Evolutionary conservation across 2,113 vertebrate species (phyloP).

Genomic region (Poecilia latipinna): DNA sequence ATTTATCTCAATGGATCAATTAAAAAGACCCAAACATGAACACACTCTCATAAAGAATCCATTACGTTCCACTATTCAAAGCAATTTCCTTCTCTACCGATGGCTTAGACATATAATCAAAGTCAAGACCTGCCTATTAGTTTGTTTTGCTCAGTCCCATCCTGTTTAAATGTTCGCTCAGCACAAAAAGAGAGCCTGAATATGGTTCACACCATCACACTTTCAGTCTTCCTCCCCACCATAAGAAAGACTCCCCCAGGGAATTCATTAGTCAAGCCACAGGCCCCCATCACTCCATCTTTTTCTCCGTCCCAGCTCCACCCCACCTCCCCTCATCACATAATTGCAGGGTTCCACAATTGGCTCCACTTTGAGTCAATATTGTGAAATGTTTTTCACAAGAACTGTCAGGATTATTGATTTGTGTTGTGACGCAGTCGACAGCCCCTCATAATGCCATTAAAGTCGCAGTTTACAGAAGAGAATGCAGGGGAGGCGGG

Average conservation of each 20-base stretch:
- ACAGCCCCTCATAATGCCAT: conserved; percentile 9
- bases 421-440: conserved; percentile 23
- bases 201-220: conserved; percentile 59
- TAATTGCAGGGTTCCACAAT: conserved; percentile 69
- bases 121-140: conserved; percentile 54
- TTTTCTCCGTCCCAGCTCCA: not conserved
- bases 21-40: not conserved
- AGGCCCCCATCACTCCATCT: not conserved
- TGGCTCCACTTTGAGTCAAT: conserved; percentile 65
- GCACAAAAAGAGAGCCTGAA: conserved; percentile 54
- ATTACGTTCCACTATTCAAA: conserved; percentile 38
- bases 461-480: conserved; percentile 16
- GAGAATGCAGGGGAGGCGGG: not conserved
- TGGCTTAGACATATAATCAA: conserved; percentile 44
- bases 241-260: conserved; percentile 57
- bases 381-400: conserved; percentile 45
- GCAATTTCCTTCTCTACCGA: conserved; percentile 44
- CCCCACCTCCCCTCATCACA: conserved; percentile 32
- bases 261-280: conserved; percentile 73
- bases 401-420: conserved; percentile 49
- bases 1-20: not conserved
- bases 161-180: conserved; percentile 38
- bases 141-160: conserved; percentile 22
- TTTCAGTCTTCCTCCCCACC: conserved; percentile 42
- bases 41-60: conserved; percentile 30